These are phyloP conservation scores for Drosophila conformis DNA, from an alignment of 2,888 invertebrate species.

Conservation along the genomic window DNA sequence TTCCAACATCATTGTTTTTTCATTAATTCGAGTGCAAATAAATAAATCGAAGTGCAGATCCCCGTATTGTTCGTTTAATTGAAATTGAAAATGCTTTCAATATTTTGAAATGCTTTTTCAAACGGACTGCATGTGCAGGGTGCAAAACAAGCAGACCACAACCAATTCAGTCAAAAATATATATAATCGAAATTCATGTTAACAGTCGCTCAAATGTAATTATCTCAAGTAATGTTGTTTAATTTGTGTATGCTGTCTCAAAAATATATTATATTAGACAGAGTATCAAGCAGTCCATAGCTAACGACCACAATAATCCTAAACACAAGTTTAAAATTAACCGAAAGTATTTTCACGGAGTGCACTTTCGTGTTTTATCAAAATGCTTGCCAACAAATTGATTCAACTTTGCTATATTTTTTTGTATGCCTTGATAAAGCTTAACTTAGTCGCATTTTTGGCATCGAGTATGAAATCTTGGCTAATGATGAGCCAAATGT, in stretches of 20 bases:
- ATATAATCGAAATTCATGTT: conserved; percentile 11
- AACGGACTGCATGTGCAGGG: background rate
- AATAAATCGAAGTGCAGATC: conserved; percentile 15
- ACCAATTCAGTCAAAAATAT: conserved; percentile 25
- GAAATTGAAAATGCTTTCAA: conserved; percentile 26
- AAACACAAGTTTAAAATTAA: conserved; percentile 8
- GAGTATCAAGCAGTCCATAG: background rate
- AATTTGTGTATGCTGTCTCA: background rate
- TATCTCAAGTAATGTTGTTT: conserved; percentile 10
- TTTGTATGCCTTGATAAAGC: background rate
- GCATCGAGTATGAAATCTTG: conserved; percentile 14
- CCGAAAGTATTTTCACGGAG: conserved; percentile 6
- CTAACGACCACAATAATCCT: background rate
- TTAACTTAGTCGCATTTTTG: conserved; percentile 24
- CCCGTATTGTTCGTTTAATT: conserved; percentile 13
- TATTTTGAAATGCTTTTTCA: conserved; percentile 20
- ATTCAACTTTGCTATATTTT: background rate
- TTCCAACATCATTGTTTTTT: conserved; percentile 11
- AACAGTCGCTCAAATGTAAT: conserved; percentile 15
- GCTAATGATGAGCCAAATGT: conserved; percentile 23
- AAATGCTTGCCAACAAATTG: conserved; percentile 19
- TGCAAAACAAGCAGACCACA: background rate
- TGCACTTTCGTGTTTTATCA: conserved; percentile 12
- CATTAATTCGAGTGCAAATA: conserved; percentile 34
- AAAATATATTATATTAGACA: background rate